A percentile compares a stretch with the other conserved stretches of the same genome.
phyloP scores from a whole-genome alignment of 92 coral and sea anemone genomes.

The Porites lobata region DNA sequence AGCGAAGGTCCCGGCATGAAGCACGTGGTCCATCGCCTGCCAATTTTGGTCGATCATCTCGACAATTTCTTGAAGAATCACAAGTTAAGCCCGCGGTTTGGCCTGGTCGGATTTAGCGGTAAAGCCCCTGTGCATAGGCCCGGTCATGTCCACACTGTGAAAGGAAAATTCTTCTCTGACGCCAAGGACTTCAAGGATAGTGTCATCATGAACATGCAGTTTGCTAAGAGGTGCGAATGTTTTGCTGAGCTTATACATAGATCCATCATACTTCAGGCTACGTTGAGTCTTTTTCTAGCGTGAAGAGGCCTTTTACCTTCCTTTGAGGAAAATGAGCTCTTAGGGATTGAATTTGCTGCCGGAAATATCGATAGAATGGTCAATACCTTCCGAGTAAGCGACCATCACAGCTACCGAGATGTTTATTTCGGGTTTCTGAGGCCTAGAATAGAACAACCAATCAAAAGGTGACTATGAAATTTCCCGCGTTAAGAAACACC shows the following conservation, averaged over 20 bases:
- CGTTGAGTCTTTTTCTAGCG: no score
- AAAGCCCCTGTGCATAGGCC: slow-evolving; percentile 71
- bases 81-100: slow-evolving; percentile 52
- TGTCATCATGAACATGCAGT: slow-evolving; percentile 51
- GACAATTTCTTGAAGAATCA: slow-evolving; percentile 22
- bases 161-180: slow-evolving; percentile 53
- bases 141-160: slow-evolving; percentile 78
- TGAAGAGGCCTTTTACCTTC: no score
- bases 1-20: slow-evolving; percentile 72
- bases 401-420: no score
- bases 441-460: no score
- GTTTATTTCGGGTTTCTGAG: no score
- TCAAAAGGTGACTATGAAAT: no score
- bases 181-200: slow-evolving; percentile 31
- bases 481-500: no score
- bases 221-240: slow-evolving; percentile 22
- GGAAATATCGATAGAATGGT: no score
- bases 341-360: no score
- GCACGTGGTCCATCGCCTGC: slow-evolving; percentile 31
- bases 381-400: no score
- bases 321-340: no score
- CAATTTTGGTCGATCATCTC: slow-evolving; percentile 35
- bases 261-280: no score
- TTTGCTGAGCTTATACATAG: background rate
- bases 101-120: slow-evolving; percentile 81